These are phyloP conservation scores for Drosophila triauraria DNA, from an alignment of 1,140 invertebrate genomes.

Conservation along the genomic window DNA sequence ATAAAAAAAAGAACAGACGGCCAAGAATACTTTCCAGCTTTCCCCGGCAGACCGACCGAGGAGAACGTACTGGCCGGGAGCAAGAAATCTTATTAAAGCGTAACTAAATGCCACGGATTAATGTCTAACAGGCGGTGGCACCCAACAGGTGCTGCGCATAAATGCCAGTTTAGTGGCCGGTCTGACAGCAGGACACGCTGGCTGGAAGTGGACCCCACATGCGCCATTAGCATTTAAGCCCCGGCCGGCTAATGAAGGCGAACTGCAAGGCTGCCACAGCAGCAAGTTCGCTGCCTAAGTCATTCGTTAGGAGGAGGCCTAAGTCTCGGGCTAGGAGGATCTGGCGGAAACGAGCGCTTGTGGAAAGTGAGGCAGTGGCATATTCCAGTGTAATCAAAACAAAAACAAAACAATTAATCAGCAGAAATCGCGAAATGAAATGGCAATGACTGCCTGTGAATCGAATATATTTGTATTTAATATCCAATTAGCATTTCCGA, in stretches of 20 bases:
- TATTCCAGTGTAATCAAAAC: slow-evolving; percentile 55
- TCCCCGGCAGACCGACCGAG: slow-evolving; percentile 16
- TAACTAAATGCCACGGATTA: slow-evolving; percentile 82
- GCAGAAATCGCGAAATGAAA: slow-evolving; percentile 30
- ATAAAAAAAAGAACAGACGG: slow-evolving; percentile 4
- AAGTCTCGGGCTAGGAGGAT: slow-evolving; percentile 3
- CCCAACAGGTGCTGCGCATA: slow-evolving; percentile 73
- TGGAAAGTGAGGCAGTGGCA: slow-evolving; percentile 21
- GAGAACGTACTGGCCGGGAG: slow-evolving; percentile 25
- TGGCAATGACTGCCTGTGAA: slow-evolving; percentile 47
- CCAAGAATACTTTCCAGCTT: slow-evolving; percentile 19
- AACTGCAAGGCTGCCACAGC: slow-evolving; percentile 7
- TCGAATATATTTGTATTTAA: slow-evolving; percentile 50
- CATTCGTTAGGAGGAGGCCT: slow-evolving; percentile 34
- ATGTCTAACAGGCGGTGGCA: slow-evolving; percentile 72
- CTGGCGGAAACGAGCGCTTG: slow-evolving; percentile 21
- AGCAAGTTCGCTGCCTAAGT: slow-evolving; percentile 60
- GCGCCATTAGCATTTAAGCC: slow-evolving; percentile 78
- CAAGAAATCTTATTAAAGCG: slow-evolving; percentile 81
- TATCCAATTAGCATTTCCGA: slow-evolving; percentile 48
- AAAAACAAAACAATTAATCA: slow-evolving; percentile 80
- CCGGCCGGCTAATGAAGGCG: slow-evolving; percentile 61
- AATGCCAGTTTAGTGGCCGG: slow-evolving; percentile 70
- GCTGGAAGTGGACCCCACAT: slow-evolving; percentile 59
- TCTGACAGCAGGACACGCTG: slow-evolving; percentile 57